phyloP scores from a whole-genome alignment of 1,140 invertebrate genomes.

The Artemia franciscana region DNA sequence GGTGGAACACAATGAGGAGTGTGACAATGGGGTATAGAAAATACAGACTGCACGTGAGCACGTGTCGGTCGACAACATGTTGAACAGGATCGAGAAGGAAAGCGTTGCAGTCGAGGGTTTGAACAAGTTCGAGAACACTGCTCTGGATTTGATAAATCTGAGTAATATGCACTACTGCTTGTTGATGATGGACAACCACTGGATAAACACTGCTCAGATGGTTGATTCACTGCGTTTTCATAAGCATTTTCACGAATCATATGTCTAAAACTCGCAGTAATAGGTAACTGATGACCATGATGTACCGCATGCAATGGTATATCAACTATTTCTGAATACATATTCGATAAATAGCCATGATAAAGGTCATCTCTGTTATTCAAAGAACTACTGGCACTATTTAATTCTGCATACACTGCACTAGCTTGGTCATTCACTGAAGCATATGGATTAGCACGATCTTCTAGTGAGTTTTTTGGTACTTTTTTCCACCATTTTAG shows the following conservation, averaged over 20 bases:
- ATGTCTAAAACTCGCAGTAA: conserved; percentile 8
- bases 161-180: conserved; percentile 15
- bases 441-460: conserved; percentile 11
- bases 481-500: neutral
- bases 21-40: neutral
- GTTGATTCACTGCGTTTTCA: conserved; percentile 16
- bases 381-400: conserved; percentile 10
- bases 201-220: conserved; percentile 9
- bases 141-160: conserved; percentile 13
- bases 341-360: conserved; percentile 13
- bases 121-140: conserved; percentile 10
- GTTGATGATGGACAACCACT: conserved; percentile 9
- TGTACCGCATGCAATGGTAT: conserved; percentile 5
- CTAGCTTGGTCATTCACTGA: conserved; percentile 12
- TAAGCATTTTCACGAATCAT: conserved; percentile 14
- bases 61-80: conserved; percentile 5
- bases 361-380: conserved; percentile 3
- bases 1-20: neutral
- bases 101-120: conserved; percentile 11
- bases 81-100: conserved; percentile 5
- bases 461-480: conserved; percentile 13
- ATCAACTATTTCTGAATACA: conserved; percentile 17
- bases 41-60: conserved; percentile 6
- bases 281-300: neutral
- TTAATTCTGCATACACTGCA: conserved; percentile 16